These are phyloP conservation scores for Sycophila texana DNA, from an alignment of 2,888 invertebrate species.

Conservation along the genomic window DNA sequence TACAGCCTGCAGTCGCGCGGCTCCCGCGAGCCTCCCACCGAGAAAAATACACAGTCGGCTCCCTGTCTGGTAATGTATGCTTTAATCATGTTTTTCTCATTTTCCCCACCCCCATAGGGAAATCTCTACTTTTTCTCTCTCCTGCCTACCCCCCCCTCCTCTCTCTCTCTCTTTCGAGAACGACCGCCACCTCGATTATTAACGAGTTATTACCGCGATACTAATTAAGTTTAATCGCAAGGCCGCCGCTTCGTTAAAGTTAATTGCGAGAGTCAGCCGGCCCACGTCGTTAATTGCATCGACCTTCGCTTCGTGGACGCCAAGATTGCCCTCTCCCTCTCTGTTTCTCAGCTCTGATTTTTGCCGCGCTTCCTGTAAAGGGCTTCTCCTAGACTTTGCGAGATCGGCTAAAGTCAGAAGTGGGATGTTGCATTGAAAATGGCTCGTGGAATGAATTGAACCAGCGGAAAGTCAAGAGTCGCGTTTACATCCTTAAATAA, in stretches of 20 bases:
- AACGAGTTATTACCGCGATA: conserved; percentile 72
- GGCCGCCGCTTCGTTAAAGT: conserved; percentile 73
- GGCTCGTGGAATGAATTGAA: background rate
- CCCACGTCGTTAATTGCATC: conserved; percentile 69
- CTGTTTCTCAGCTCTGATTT: background rate
- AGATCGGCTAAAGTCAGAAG: too few species aligned
- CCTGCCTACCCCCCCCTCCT: background rate
- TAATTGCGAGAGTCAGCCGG: conserved; percentile 71
- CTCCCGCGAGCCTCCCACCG: too few species aligned
- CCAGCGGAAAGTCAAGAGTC: background rate
- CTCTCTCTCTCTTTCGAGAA: background rate
- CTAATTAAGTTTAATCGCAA: conserved; percentile 74
- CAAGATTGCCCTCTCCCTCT: conserved; percentile 60
- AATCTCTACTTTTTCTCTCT: too few species aligned
- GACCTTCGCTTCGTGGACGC: conserved; percentile 58
- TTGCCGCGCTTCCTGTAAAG: background rate
- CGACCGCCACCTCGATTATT: conserved; percentile 65
- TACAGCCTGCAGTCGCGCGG: too few species aligned
- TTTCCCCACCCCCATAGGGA: background rate
- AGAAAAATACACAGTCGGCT: background rate
- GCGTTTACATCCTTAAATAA: too few species aligned
- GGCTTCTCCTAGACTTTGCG: too few species aligned
- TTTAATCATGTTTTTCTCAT: background rate
- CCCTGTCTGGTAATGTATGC: conserved; percentile 5
- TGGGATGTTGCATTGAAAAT: too few species aligned